Conservation (phyloP, 2,797 vertebrate species). For the Hypotaenidia philippensis region DNA sequence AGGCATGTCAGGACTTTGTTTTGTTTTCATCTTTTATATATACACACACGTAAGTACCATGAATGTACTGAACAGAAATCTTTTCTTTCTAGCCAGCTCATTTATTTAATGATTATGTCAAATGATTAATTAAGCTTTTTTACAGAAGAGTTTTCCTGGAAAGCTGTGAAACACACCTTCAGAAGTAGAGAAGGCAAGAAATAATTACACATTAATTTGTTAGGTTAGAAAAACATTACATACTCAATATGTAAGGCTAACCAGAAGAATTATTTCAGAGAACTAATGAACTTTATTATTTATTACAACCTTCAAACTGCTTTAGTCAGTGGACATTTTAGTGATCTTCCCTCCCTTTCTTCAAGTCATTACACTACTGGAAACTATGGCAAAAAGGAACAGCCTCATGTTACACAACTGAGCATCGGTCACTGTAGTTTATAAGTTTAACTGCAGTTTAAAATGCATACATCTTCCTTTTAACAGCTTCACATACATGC, state of each 20-base stretch:
- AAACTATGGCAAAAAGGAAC: background rate
- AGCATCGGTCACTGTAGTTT: background rate
- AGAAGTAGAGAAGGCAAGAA: no score
- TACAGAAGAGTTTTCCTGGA: background rate
- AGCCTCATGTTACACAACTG: background rate
- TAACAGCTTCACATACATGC: background rate
- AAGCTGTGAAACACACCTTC: background rate
- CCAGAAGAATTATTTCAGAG: background rate
- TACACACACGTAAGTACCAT: background rate
- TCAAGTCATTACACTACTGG: background rate
- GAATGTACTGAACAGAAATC: background rate
- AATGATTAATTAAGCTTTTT: background rate
- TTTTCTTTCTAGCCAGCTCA: background rate
- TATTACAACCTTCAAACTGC: background rate
- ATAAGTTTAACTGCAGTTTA: background rate
- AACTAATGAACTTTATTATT: background rate
- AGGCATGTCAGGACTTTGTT: background rate
- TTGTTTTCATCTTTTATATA: background rate
- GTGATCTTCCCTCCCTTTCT: background rate
- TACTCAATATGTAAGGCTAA: background rate
- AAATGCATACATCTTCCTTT: background rate
- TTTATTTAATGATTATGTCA: background rate
- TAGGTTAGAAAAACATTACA: no score
- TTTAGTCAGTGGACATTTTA: background rate
- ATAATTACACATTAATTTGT: no score